Evolutionary conservation across 2,797 vertebrate species (phyloP).

Genomic region (Hemitrygon akajei): DNA sequence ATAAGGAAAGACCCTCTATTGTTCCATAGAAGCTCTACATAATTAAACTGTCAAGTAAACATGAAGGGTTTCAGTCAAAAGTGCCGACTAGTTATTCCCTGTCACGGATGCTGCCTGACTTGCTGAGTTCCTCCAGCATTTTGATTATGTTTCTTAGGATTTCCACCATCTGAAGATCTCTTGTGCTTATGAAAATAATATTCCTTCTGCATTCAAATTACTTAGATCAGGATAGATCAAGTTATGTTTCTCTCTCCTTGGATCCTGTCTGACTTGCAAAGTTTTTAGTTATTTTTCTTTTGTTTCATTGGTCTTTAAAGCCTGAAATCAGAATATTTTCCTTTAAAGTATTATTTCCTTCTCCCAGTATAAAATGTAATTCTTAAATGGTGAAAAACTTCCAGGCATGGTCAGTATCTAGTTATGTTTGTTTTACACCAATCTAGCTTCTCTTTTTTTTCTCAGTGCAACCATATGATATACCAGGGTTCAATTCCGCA

Average conservation of each 20-base stretch:
- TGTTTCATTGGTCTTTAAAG: neutral
- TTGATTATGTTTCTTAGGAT: too few relatives aligned
- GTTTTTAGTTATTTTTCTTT: too few relatives aligned
- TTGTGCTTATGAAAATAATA: too few relatives aligned
- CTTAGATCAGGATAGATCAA: neutral
- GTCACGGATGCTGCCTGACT: too few relatives aligned
- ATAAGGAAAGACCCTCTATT: neutral
- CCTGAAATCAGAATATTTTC: neutral
- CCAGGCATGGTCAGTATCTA: neutral
- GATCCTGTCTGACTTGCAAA: too few relatives aligned
- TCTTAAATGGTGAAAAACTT: neutral
- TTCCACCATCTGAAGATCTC: too few relatives aligned
- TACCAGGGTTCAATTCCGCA: neutral
- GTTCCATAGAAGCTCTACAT: neutral
- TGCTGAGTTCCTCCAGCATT: too few relatives aligned
- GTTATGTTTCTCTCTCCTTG: neutral
- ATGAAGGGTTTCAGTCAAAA: neutral
- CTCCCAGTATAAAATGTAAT: neutral
- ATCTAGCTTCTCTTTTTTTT: neutral
- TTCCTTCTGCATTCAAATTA: neutral
- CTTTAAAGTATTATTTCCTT: neutral
- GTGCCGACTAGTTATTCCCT: too few relatives aligned
- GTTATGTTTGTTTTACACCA: neutral
- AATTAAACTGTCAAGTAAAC: neutral
- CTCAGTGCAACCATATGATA: neutral